These are phyloP conservation scores for Malacoraja senta DNA, from an alignment of 2,797 vertebrate species.

Conservation along the genomic window DNA sequence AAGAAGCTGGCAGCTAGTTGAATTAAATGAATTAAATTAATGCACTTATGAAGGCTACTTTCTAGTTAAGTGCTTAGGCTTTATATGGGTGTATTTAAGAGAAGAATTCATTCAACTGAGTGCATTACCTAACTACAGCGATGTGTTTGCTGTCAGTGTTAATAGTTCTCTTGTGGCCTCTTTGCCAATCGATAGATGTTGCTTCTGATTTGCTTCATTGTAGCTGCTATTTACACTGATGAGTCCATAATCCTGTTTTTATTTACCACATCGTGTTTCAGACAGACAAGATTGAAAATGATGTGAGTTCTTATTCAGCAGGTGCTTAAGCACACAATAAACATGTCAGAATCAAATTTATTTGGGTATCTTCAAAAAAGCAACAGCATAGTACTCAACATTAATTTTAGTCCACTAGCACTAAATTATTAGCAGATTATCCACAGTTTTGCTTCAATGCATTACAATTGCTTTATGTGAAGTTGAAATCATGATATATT, in stretches of 20 bases:
- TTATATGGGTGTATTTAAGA: background rate
- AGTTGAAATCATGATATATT: background rate
- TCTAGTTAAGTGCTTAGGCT: background rate
- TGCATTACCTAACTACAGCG: background rate
- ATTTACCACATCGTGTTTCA: conserved; percentile 1
- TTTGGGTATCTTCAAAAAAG: background rate
- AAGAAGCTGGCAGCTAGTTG: background rate
- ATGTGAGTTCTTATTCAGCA: conserved; percentile 7
- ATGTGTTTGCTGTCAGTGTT: background rate
- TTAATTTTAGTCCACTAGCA: background rate
- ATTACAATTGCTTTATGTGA: background rate
- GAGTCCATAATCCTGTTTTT: conserved; percentile 28
- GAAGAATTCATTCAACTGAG: background rate
- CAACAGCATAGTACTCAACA: background rate
- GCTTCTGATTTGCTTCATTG: conserved; percentile 19
- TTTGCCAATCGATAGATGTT: background rate
- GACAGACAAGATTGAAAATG: conserved; percentile 12
- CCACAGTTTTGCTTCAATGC: background rate
- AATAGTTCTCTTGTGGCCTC: conserved; percentile 18
- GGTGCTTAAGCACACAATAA: background rate
- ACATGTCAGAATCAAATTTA: conserved; percentile 1
- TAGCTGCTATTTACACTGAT: background rate
- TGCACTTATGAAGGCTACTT: background rate
- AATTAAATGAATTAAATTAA: background rate
- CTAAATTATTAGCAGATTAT: background rate